Percentiles rank a stretch among this genome's conserved stretches.
Conservation (phyloP, 2,113 vertebrate species). For the Thermophis baileyi region DNA sequence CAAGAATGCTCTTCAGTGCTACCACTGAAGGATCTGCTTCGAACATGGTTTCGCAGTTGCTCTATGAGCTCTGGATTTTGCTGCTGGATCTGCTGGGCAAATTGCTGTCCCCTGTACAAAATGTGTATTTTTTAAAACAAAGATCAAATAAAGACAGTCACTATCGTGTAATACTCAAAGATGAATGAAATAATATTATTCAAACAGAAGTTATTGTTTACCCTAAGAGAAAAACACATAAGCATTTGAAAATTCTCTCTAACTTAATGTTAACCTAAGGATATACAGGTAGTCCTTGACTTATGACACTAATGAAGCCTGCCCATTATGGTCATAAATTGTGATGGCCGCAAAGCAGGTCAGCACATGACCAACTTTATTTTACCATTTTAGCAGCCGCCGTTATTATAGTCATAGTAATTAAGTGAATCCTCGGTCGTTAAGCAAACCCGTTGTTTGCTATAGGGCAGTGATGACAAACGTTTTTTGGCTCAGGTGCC, state of each 20-base stretch:
- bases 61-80: conserved; percentile 98
- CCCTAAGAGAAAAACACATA: background rate
- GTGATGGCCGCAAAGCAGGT: background rate
- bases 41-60: conserved; percentile 93
- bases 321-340: background rate
- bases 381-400: background rate
- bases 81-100: conserved; percentile 98
- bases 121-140: conserved; percentile 38
- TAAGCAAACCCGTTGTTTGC: background rate
- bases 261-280: background rate
- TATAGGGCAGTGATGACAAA: no score
- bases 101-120: conserved; percentile 88
- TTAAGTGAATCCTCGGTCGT: background rate
- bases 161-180: background rate
- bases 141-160: conserved; percentile 14
- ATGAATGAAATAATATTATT: background rate
- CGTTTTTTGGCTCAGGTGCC: no score
- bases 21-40: conserved; percentile 93
- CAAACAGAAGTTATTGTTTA: background rate
- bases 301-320: background rate
- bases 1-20: conserved; percentile 93
- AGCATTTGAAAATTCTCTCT: background rate
- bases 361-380: background rate
- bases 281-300: background rate
- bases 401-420: background rate